Evolutionary conservation across 1,140 invertebrate species (phyloP).

Genomic region (Atta texana): DNA sequence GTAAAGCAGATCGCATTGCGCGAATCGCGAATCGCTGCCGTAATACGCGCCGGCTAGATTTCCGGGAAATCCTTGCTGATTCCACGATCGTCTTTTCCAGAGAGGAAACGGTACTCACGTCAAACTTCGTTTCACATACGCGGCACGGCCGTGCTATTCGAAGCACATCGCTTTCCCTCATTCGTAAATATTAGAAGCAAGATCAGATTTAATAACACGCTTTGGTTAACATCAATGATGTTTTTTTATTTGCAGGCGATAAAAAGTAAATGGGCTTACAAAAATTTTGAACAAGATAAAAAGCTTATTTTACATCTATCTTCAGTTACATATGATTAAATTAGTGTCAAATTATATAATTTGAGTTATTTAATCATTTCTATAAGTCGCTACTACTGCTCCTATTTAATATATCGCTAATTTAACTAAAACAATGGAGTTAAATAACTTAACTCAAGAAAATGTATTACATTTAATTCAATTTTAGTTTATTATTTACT

Average conservation of each 20-base stretch:
- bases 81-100: conserved; percentile 56
- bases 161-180: conserved; percentile 18
- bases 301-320: background rate
- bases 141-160: background rate
- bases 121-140: conserved; percentile 28
- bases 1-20: conserved; percentile 54
- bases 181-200: background rate
- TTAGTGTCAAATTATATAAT: too few relatives aligned
- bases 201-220: conserved; percentile 14
- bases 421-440: too few relatives aligned
- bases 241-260: background rate
- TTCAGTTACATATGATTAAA: background rate
- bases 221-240: background rate
- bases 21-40: conserved; percentile 8
- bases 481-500: too few relatives aligned
- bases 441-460: too few relatives aligned
- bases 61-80: conserved; percentile 55
- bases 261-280: background rate
- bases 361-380: too few relatives aligned
- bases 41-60: conserved; percentile 15
- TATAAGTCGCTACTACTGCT: too few relatives aligned
- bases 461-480: too few relatives aligned
- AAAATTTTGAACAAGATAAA: background rate
- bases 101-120: conserved; percentile 56
- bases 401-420: too few relatives aligned